phyloP scores from a whole-genome alignment of 2,888 invertebrate species.

The Phorcus lineatus region DNA sequence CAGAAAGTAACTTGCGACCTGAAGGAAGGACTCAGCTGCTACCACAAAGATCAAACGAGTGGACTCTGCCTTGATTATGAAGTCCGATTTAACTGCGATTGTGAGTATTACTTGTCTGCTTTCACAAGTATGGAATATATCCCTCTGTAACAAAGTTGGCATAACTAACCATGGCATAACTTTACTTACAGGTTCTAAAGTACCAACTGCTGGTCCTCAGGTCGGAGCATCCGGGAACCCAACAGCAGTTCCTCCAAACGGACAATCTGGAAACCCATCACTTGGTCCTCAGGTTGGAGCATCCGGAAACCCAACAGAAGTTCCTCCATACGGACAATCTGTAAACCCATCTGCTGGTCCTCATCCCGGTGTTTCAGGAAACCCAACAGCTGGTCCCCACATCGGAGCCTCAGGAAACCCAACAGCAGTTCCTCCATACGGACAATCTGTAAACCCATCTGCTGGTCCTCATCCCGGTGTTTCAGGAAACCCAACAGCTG shows the following conservation, averaged over 20 bases:
- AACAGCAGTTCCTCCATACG: background rate
- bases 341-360: background rate
- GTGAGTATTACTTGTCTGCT: constrained; percentile 70
- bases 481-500: background rate
- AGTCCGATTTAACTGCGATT: constrained; percentile 76
- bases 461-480: background rate
- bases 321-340: background rate
- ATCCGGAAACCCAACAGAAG: background rate
- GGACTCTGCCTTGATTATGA: constrained; percentile 69
- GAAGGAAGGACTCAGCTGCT: constrained; percentile 57
- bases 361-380: background rate
- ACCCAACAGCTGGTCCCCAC: background rate
- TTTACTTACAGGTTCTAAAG: too few species aligned
- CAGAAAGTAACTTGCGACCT: constrained; percentile 85
- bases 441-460: background rate
- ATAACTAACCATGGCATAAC: too few species aligned
- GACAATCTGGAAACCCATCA: background rate
- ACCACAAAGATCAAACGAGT: constrained; percentile 48
- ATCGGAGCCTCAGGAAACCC: background rate
- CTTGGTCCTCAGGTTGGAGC: background rate
- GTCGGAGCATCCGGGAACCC: background rate
- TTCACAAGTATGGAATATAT: background rate
- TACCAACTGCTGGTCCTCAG: too few species aligned
- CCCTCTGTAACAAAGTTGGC: background rate
- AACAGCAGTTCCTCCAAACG: background rate